Evolutionary conservation across 2,797 vertebrate species (phyloP), one percentile per base, ranked within the genome.

Genomic region (Crenichthys baileyi): DNA sequence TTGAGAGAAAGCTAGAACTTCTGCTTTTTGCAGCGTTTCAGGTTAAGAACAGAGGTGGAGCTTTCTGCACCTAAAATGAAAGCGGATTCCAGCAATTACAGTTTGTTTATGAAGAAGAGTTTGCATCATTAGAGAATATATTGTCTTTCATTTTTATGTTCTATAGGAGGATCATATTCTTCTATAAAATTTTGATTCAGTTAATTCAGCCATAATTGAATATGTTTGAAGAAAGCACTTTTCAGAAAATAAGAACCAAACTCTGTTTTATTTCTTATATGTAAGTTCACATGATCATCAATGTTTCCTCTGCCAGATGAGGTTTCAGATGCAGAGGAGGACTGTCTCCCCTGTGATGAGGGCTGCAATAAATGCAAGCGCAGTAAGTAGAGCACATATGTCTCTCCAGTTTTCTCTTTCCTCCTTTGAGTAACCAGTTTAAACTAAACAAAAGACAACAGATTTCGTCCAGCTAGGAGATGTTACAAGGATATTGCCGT

Each of bases 261-360:
- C 7, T 46, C 2, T 26, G 41, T 26, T 67, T 44, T 70, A 46
- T 70, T 15, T 44, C 15, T 20, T 15, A 5, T 13, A 44, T 74
- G 51, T 56, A 15, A 46, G 13, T 77, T 46, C 7, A 22, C 48
- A 36, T 18, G 24, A 51, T 7, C 1, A 46, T 9, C 20, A 12
- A 20, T 20, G 26, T 61, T 4, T 70, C 9, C 7, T 80, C 90
- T 44, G 79, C 56, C 83, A 98, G 98, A 94, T 90, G 90, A 96
- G 91, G 87, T 94, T 72, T 92, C 93, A 78, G 93, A 96, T 70
- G 83, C 85, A 67, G 91, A 95, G 65, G 83, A 94, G 60, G 93
- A 90, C 20, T 99, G 97, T 26, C 11, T 96, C 53, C 85, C 91
- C 31, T 99, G 98, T 91, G 95, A 96, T 74, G 95, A 96, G 8